Conservation (phyloP, 2,888 invertebrate species). For the Pachymerium ferrugineum region DNA sequence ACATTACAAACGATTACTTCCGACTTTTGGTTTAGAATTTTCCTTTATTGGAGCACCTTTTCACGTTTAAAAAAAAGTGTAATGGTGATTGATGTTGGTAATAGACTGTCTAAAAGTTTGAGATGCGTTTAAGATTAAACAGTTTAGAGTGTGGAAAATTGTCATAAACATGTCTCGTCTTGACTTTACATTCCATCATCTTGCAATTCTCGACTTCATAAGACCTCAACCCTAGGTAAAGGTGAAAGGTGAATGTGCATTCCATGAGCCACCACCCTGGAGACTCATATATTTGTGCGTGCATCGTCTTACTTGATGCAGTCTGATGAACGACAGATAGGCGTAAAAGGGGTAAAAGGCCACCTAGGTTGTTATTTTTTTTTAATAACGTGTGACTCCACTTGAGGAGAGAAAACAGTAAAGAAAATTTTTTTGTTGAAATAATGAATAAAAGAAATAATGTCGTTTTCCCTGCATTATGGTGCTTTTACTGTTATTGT, state of each 20-base stretch:
- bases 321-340: constrained; percentile 20
- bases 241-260: constrained; percentile 20
- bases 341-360: neutral
- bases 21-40: neutral
- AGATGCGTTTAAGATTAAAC: too few relatives aligned
- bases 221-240: constrained; percentile 15
- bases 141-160: constrained; percentile 9
- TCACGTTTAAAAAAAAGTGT: too few relatives aligned
- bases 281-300: constrained; percentile 19
- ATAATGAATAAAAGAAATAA: too few relatives aligned
- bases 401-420: too few relatives aligned
- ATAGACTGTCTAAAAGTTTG: neutral
- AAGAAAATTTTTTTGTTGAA: too few relatives aligned
- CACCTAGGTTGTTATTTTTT: neutral
- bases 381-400: too few relatives aligned
- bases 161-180: constrained; percentile 12
- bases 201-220: constrained; percentile 1
- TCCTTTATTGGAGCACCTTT: too few relatives aligned
- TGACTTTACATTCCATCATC: constrained; percentile 24
- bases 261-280: constrained; percentile 15
- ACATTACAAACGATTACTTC: neutral
- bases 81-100: neutral
- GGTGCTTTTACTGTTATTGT: too few relatives aligned
- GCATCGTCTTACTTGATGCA: constrained; percentile 1
- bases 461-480: too few relatives aligned